phyloP scores from a whole-genome alignment of 2,113 vertebrate species.

The cat (Felis catus) region F.catus_Fca126_mat1.0 CM031417.1:125349001-125349500 shows the following conservation, averaged over 20 bases:
- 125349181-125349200: not conserved
- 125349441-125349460: fast-evolving
- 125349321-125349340: not conserved
- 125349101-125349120: not conserved
- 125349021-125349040: not conserved
- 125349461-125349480: not conserved
- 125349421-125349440: not conserved
- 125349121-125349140: not conserved
- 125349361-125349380: not conserved
- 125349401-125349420: not conserved
- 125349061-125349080: not conserved
- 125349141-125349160: not conserved
- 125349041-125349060: not conserved
- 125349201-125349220: not conserved
- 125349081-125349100: not conserved
- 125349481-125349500: not conserved
- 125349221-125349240: not conserved
- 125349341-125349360: not conserved
- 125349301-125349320: not conserved
- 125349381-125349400: not conserved
- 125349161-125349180: not conserved
- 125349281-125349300: not conserved
- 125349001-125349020: not conserved
- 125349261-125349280: not conserved
- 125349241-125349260: not conserved